A percentile compares a stretch with the other conserved stretches of the same genome.
phyloP scores from a whole-genome alignment of 2,888 invertebrate species.

The Criorhina ranunculi region DNA sequence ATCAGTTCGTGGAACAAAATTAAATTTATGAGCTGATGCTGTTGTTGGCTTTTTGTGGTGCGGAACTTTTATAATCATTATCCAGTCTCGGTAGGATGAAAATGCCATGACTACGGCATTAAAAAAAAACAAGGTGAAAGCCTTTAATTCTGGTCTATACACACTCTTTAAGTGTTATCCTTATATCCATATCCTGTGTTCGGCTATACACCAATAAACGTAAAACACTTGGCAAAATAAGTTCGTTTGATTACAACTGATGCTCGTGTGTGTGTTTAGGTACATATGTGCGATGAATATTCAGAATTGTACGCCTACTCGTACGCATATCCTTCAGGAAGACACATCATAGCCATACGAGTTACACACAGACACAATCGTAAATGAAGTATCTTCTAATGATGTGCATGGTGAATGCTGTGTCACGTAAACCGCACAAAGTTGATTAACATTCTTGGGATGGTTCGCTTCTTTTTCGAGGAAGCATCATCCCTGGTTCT shows the following conservation, averaged over 20 bases:
- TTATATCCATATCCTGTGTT: neutral
- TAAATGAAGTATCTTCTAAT: slow-evolving; percentile 24
- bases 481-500: neutral
- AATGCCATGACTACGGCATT: neutral
- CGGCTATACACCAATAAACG: slow-evolving; percentile 1
- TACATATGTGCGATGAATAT: slow-evolving; percentile 14
- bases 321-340: slow-evolving; percentile 10
- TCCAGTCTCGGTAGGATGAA: neutral
- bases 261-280: neutral
- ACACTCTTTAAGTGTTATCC: neutral
- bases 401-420: slow-evolving; percentile 25
- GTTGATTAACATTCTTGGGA: slow-evolving; percentile 37
- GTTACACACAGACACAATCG: slow-evolving; percentile 1
- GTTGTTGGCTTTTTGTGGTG: slow-evolving; percentile 14
- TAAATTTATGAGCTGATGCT: slow-evolving; percentile 17
- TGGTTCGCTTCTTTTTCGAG: neutral
- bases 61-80: slow-evolving; percentile 25
- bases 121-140: slow-evolving; percentile 17
- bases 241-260: neutral
- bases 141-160: slow-evolving; percentile 24
- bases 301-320: slow-evolving; percentile 12
- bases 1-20: slow-evolving; percentile 23
- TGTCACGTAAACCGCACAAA: slow-evolving; percentile 33
- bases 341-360: slow-evolving; percentile 1
- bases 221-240: slow-evolving; percentile 1